Evolutionary conservation across 2,888 invertebrate genomes (phyloP).

Genomic region (Drosophila melanosoma): DNA sequence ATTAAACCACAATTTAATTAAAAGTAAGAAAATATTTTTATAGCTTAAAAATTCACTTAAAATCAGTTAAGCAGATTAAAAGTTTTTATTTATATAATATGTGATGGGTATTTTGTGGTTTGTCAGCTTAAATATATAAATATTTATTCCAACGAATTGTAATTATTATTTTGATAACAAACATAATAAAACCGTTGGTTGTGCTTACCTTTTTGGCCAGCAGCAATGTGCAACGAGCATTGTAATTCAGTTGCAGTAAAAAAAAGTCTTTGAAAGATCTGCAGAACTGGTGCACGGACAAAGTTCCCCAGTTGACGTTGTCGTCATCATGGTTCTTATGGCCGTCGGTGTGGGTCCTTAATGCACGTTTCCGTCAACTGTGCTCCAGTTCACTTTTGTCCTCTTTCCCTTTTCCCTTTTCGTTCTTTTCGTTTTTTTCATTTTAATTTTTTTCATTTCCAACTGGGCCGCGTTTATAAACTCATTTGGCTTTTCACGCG

Average conservation of each 20-base stretch:
- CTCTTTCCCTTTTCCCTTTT: constrained; percentile 7
- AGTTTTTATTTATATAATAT: not conserved
- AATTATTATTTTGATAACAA: constrained; percentile 32
- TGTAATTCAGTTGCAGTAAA: constrained; percentile 42
- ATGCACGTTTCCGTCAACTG: constrained; percentile 55
- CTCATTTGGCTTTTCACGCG: constrained; percentile 51
- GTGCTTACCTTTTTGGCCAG: constrained; percentile 60
- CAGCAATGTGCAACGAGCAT: constrained; percentile 36
- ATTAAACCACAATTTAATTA: not conserved
- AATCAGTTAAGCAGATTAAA: not conserved
- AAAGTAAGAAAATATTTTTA: not conserved
- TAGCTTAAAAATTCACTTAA: not conserved
- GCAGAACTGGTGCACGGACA: constrained; percentile 51
- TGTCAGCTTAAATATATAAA: not conserved
- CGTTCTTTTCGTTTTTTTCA: not conserved
- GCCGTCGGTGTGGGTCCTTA: constrained; percentile 51
- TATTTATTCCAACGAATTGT: constrained; percentile 2
- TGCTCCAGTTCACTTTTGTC: constrained; percentile 28
- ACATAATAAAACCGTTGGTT: constrained; percentile 13
- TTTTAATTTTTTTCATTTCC: not conserved
- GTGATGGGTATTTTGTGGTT: not conserved
- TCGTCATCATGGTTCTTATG: not conserved
- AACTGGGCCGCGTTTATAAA: constrained; percentile 52
- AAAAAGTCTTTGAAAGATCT: constrained; percentile 21
- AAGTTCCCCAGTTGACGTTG: constrained; percentile 24